Conservation (phyloP, 2,888 invertebrate species). For the Scrobipalpa costella region DNA sequence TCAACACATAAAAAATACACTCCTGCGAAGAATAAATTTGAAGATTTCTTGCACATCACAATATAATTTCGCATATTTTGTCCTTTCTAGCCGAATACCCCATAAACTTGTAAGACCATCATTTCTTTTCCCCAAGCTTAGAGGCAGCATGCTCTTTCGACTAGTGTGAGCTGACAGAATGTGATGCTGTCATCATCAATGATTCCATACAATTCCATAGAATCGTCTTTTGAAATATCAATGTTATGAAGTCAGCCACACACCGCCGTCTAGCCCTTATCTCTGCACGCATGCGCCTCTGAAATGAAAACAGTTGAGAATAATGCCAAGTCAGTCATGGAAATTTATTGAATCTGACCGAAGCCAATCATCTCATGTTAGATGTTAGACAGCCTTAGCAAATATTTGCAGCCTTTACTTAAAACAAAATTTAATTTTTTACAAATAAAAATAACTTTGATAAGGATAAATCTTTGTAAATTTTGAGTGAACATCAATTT, state of each 20-base stretch:
- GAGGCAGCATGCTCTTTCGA: conserved; percentile 78
- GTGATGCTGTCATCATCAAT: conserved; percentile 51
- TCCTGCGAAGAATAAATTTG: not conserved
- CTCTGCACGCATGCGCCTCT: conserved; percentile 81
- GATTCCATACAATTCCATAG: conserved; percentile 45
- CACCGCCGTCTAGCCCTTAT: conserved; percentile 76
- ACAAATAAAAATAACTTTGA: no score
- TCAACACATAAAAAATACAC: conserved; percentile 1
- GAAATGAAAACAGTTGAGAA: conserved; percentile 78
- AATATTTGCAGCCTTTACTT: conserved; percentile 9
- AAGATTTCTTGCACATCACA: not conserved
- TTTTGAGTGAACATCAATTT: not conserved
- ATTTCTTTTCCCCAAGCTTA: conserved; percentile 37
- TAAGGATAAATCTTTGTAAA: no score
- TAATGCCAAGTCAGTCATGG: conserved; percentile 80
- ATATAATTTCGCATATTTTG: not conserved
- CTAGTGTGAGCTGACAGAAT: conserved; percentile 78
- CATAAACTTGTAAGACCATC: conserved; percentile 30
- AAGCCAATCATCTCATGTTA: conserved; percentile 15
- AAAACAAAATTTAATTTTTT: not conserved
- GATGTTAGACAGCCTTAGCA: conserved; percentile 1
- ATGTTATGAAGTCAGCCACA: conserved; percentile 70
- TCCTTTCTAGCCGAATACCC: not conserved
- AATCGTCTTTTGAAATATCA: conserved; percentile 36
- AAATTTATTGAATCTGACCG: conserved; percentile 65